These are phyloP conservation scores for Sthenelais limicola DNA, from an alignment of 2,888 invertebrate species.

Conservation along the genomic window DNA sequence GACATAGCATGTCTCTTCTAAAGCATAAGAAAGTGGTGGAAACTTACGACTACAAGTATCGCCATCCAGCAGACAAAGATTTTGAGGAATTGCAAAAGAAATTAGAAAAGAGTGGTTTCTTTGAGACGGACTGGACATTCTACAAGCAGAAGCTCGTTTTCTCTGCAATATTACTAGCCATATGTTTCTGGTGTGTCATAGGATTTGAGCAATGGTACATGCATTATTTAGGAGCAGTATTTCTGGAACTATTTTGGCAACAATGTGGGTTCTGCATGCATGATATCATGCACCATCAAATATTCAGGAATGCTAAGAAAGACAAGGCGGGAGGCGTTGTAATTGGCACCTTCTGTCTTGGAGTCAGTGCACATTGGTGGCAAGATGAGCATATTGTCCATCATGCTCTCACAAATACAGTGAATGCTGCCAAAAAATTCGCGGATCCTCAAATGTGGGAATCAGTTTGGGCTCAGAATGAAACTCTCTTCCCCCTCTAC, in stretches of 20 bases:
- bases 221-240: slow-evolving; percentile 46
- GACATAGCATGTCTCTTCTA: slow-evolving; percentile 41
- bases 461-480: slow-evolving; percentile 49
- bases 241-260: slow-evolving; percentile 49
- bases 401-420: slow-evolving; percentile 49
- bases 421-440: slow-evolving; percentile 45
- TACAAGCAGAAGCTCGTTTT: slow-evolving; percentile 45
- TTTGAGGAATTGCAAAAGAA: slow-evolving; percentile 44
- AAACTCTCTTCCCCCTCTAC: slow-evolving; percentile 49
- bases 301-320: slow-evolving; percentile 35
- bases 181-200: slow-evolving; percentile 32
- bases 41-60: slow-evolving; percentile 32
- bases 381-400: slow-evolving; percentile 50
- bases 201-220: slow-evolving; percentile 45
- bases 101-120: slow-evolving; percentile 45
- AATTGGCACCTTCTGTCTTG: slow-evolving; percentile 45
- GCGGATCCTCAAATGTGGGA: slow-evolving; percentile 52
- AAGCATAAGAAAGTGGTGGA: slow-evolving; percentile 48
- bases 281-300: slow-evolving; percentile 50
- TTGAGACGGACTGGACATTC: slow-evolving; percentile 44
- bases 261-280: slow-evolving; percentile 52
- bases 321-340: slow-evolving; percentile 40
- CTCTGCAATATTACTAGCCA: slow-evolving; percentile 19
- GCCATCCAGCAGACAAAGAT: slow-evolving; percentile 47
- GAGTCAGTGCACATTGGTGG: slow-evolving; percentile 50